phyloP scores from a whole-genome alignment of 2,888 invertebrate species.

The Campoletis raptor region DNA sequence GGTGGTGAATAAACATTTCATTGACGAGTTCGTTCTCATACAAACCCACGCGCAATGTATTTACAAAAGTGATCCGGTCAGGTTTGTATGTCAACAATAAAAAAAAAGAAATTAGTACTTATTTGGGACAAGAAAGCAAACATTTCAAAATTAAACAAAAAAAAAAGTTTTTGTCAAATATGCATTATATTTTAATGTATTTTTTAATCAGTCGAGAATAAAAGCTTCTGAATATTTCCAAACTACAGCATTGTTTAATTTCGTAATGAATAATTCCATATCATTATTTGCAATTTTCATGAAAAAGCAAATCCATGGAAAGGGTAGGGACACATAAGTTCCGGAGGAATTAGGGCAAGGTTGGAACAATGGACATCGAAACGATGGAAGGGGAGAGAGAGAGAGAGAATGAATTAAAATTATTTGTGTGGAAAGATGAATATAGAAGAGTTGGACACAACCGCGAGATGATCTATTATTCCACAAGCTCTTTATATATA shows the following conservation, averaged over 20 bases:
- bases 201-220: neutral
- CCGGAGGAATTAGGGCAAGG: constrained; percentile 48
- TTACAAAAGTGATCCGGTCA: neutral
- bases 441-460: constrained; percentile 68
- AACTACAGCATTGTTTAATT: neutral
- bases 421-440: constrained; percentile 70
- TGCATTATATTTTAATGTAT: neutral
- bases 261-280: neutral
- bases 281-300: neutral
- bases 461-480: constrained; percentile 66
- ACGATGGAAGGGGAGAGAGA: constrained; percentile 32
- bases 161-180: neutral
- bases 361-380: constrained; percentile 27
- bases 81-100: neutral
- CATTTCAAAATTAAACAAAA: neutral
- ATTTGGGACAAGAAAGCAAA: neutral
- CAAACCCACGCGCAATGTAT: neutral
- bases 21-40: constrained; percentile 10
- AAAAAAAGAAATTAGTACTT: neutral
- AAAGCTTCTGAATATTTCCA: neutral
- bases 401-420: constrained; percentile 52
- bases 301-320: neutral
- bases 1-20: constrained; percentile 17
- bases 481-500: constrained; percentile 68
- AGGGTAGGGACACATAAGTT: constrained; percentile 35